Evolutionary conservation across 1,140 invertebrate species (phyloP), one percentile per base, ranked within the genome.

Genomic region (Gonioctena quinquepunctata): DNA sequence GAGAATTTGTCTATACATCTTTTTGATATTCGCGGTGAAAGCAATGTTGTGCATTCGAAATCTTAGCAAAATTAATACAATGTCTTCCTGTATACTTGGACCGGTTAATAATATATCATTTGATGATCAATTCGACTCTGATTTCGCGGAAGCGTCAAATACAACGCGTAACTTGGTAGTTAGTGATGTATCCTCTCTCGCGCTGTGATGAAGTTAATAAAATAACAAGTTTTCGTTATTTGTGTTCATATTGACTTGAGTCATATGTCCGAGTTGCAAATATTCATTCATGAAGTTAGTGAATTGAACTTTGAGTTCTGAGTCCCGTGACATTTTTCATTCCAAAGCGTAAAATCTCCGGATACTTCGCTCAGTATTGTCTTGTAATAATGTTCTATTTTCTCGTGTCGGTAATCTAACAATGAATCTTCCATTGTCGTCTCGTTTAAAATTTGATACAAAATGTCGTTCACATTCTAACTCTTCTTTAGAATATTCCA

Each of bases 281-380:
- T 84, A 85, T 70, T 84, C 83, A 23, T 77, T 26, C 33, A 85
- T 80, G 61, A 82, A 81, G 65, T 77, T 54, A 3, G 28, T 23
- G 66, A 80, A 74, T n/a, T n/a, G n/a, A n/a, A n/a, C n/a, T n/a
- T n/a, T n/a, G n/a, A n/a, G n/a, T n/a, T n/a, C n/a, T n/a, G n/a
- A n/a, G n/a, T n/a, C n/a, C n/a, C n/a, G n/a, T n/a, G n/a, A n/a
- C n/a, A n/a, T n/a, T n/a, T n/a, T n/a, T n/a, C n/a, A n/a, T n/a
- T n/a, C n/a, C n/a, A n/a, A n/a, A n/a, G n/a, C n/a, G n/a, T n/a
- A n/a, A n/a, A n/a, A n/a, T n/a, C n/a, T n/a, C n/a, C n/a, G n/a
- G n/a, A n/a, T n/a, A n/a, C n/a, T n/a, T n/a, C n/a, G n/a, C n/a
- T n/a, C n/a, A n/a, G n/a, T n/a, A n/a, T n/a, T n/a, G n/a, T n/a